phyloP scores from a whole-genome alignment of 2,113 vertebrate species.

The Dicerorhinus sumatrensis region DNA sequence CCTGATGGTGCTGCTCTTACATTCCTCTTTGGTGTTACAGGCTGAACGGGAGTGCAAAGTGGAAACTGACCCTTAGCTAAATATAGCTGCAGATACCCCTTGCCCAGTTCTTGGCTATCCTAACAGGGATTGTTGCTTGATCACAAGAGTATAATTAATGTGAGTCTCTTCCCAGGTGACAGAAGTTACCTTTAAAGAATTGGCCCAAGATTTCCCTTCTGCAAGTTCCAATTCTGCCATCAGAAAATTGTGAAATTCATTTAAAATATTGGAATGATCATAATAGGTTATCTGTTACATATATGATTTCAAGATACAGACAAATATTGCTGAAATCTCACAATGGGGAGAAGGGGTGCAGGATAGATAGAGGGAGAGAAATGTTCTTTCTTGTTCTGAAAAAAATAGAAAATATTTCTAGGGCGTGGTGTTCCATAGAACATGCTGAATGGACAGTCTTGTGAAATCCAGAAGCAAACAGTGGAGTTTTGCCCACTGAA shows the following conservation, averaged over 20 bases:
- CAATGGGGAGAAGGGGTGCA: neutral
- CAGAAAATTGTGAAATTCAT: constrained; percentile 36
- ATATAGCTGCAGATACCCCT: neutral
- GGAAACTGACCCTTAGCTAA: constrained; percentile 33
- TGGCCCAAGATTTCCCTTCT: neutral
- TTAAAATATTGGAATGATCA: neutral
- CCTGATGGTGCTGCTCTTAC: neutral
- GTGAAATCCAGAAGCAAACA: neutral
- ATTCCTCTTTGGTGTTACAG: neutral
- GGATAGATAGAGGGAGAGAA: neutral
- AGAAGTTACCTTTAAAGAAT: constrained; percentile 58
- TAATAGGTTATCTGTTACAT: neutral
- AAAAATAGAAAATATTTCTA: constrained; percentile 58
- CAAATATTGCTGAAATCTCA: constrained; percentile 5
- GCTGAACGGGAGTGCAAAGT: neutral
- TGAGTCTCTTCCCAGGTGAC: neutral
- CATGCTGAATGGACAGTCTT: constrained; percentile 32
- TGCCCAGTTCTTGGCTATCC: neutral
- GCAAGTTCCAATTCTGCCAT: neutral
- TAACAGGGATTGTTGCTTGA: neutral
- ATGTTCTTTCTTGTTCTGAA: constrained; percentile 15
- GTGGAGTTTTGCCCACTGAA: neutral
- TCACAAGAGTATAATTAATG: constrained; percentile 49
- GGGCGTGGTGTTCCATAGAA: constrained; percentile 3
- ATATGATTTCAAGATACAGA: constrained; percentile 30